A percentile compares a stretch with the other conserved stretches of the same genome.
phyloP scores from a whole-genome alignment of 1,140 invertebrate genomes.

The Aricia agestis region DNA sequence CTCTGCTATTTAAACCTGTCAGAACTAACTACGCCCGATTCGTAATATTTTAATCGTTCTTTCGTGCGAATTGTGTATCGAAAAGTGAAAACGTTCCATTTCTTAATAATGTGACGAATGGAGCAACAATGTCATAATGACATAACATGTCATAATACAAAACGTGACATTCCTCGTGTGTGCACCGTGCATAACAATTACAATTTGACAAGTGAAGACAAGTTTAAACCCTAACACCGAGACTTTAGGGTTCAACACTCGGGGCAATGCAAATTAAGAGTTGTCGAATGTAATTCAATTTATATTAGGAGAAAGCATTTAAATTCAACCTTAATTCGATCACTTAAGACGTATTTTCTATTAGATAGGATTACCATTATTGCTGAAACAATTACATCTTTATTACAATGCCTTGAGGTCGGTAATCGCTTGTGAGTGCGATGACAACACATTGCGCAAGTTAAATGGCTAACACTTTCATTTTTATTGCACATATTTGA shows the following conservation, averaged over 20 bases:
- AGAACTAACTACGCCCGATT: too few relatives aligned
- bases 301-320: background rate
- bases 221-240: background rate
- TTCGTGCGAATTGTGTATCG: background rate
- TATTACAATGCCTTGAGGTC: background rate
- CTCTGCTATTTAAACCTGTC: too few relatives aligned
- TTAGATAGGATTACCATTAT: background rate
- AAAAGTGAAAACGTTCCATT: constrained; percentile 3
- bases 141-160: constrained; percentile 25
- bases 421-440: background rate
- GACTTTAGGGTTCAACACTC: background rate
- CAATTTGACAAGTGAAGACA: constrained; percentile 2
- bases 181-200: constrained; percentile 25
- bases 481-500: constrained; percentile 16
- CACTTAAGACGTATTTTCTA: background rate
- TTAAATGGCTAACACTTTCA: constrained; percentile 19
- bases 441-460: constrained; percentile 1
- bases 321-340: constrained; percentile 7
- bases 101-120: constrained; percentile 10
- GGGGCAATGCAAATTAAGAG: background rate
- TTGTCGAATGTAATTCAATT: constrained; percentile 9
- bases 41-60: too few relatives aligned
- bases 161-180: constrained; percentile 15
- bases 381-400: background rate
- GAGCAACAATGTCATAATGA: constrained; percentile 21